A percentile compares a stretch with the other conserved stretches of the same genome.
Evolutionary conservation across 2,888 invertebrate genomes (phyloP).

Genomic region (Tipula lateralis): DNA sequence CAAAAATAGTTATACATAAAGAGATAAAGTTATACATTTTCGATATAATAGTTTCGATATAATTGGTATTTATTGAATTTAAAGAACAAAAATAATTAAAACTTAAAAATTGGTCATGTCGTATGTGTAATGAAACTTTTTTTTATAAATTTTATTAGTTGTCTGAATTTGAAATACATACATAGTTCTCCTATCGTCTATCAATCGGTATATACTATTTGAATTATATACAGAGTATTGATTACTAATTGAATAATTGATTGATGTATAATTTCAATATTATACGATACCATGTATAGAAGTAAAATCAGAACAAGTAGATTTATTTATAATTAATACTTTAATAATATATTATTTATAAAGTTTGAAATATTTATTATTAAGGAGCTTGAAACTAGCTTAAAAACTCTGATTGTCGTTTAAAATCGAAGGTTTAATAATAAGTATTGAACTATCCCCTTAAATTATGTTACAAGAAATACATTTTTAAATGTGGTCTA

Average conservation of each 20-base stretch:
- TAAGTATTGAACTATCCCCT: too few relatives aligned
- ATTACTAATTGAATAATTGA: neutral
- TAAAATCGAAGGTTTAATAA: too few relatives aligned
- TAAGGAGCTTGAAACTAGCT: too few relatives aligned
- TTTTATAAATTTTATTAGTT: neutral
- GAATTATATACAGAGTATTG: neutral
- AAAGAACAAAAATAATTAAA: neutral
- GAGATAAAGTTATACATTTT: neutral
- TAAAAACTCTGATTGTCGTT: too few relatives aligned
- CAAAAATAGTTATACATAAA: neutral
- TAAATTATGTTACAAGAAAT: too few relatives aligned
- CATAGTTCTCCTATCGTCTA: neutral
- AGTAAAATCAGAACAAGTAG: too few relatives aligned
- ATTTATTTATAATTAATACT: too few relatives aligned
- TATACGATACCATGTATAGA: too few relatives aligned
- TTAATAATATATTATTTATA: too few relatives aligned
- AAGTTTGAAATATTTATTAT: too few relatives aligned
- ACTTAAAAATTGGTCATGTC: neutral
- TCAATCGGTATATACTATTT: neutral
- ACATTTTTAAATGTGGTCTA: too few relatives aligned
- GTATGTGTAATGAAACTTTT: neutral
- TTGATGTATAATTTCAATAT: neutral
- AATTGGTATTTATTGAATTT: conserved; percentile 6
- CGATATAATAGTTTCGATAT: neutral
- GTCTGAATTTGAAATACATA: neutral